Percentiles rank a stretch among this genome's conserved stretches.
Conservation (phyloP, 2,888 invertebrate species). For the Cryptocephalus moraei region DNA sequence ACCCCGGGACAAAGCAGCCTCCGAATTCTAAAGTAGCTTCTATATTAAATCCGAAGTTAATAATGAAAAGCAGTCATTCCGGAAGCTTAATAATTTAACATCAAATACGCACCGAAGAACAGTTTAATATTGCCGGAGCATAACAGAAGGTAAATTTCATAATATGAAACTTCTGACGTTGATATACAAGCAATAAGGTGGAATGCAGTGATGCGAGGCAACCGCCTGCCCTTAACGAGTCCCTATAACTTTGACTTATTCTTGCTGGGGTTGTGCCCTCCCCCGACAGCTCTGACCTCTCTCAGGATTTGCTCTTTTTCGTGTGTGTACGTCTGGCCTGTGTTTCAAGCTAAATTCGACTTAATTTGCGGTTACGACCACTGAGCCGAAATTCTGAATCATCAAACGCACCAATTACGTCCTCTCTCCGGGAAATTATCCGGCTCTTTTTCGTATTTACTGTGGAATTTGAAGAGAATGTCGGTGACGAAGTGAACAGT, state of each 20-base stretch:
- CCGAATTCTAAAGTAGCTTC: background rate
- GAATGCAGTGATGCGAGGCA: conserved; percentile 19
- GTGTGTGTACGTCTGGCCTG: no score
- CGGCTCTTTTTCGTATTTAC: no score
- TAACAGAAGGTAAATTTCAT: conserved; percentile 22
- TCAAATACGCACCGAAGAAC: conserved; percentile 20
- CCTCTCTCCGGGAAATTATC: no score
- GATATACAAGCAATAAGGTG: conserved; percentile 21
- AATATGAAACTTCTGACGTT: conserved; percentile 16
- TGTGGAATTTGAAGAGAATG: no score
- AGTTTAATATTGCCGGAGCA: conserved; percentile 20
- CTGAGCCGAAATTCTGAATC: no score
- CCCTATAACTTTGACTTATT: conserved; percentile 6
- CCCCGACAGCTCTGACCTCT: background rate
- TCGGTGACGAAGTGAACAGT: no score
- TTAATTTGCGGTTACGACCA: no score
- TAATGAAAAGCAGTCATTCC: conserved; percentile 18
- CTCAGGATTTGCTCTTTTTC: background rate
- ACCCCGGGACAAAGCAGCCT: no score
- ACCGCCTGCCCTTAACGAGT: conserved; percentile 10
- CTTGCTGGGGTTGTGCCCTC: background rate
- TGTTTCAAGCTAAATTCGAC: no score
- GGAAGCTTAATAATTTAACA: conserved; percentile 20
- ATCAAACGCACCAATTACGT: no score
- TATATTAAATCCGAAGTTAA: conserved; percentile 18